Evolutionary conservation across 2,797 vertebrate genomes (phyloP).

Genomic region (Sebastes ruberrimus): DNA sequence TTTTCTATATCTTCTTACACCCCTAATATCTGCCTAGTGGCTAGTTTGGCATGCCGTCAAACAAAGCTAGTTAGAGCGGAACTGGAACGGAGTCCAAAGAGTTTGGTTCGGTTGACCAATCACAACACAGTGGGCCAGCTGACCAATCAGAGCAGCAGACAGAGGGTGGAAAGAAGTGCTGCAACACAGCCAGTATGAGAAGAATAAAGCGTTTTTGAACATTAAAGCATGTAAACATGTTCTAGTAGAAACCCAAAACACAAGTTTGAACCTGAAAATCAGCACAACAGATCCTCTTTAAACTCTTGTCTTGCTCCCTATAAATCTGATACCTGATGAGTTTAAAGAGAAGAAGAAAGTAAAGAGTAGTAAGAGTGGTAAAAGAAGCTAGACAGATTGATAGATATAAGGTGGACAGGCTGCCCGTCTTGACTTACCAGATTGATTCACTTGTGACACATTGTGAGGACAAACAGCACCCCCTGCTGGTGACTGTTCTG

Average conservation of each 20-base stretch:
- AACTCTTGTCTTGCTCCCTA: not conserved
- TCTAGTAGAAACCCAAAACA: not conserved
- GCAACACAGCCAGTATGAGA: no score
- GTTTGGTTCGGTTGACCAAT: no score
- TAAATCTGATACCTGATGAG: not conserved
- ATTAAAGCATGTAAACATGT: not conserved
- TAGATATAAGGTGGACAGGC: not conserved
- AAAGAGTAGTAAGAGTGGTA: not conserved
- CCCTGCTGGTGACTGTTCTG: constrained; percentile 53
- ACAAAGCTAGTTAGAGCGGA: no score
- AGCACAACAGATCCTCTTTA: no score
- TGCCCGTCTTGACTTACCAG: constrained; percentile 1
- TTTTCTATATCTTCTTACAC: rapidly evolving
- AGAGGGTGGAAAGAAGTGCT: no score
- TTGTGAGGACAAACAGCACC: constrained; percentile 57
- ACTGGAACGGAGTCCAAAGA: no score
- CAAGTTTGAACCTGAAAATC: no score
- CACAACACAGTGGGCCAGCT: no score
- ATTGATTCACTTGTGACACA: constrained; percentile 14
- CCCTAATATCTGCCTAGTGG: no score
- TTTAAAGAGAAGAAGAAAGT: not conserved
- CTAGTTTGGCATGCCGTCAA: no score
- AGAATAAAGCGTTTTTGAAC: no score
- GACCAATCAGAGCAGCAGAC: no score
- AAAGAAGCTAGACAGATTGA: not conserved